Percentiles rank a stretch among this genome's conserved stretches.
Conservation (phyloP, 2,113 vertebrate genomes). For the Hemichromis elongatus region DNA sequence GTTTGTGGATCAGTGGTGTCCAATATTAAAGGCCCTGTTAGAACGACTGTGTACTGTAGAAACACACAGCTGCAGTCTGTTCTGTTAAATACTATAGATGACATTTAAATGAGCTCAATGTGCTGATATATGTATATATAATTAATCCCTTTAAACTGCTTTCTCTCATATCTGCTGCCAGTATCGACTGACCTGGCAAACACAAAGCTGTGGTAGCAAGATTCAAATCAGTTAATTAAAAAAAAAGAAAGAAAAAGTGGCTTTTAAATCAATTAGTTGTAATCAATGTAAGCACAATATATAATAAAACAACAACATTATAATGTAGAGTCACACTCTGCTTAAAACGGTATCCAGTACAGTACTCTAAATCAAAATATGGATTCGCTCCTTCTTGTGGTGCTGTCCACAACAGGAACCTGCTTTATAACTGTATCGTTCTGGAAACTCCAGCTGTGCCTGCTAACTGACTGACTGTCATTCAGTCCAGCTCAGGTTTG, state of each 20-base stretch:
- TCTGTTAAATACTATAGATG: background rate
- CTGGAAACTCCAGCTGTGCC: slow-evolving; percentile 40
- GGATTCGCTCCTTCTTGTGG: background rate
- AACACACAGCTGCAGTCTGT: background rate
- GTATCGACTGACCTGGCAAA: background rate
- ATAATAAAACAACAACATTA: background rate
- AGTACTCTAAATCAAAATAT: background rate
- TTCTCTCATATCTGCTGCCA: background rate
- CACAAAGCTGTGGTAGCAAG: background rate
- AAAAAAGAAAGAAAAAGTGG: no score
- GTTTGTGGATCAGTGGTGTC: background rate
- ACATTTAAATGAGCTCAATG: background rate
- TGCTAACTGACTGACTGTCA: slow-evolving; percentile 7
- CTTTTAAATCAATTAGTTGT: background rate
- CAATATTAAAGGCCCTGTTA: background rate
- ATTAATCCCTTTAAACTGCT: background rate
- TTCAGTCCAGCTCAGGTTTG: slow-evolving; percentile 35
- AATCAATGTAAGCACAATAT: background rate
- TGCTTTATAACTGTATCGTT: background rate
- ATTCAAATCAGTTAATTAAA: background rate
- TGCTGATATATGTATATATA: background rate
- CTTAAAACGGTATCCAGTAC: background rate
- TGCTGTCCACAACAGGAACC: background rate
- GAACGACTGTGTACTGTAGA: background rate
- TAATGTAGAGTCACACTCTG: background rate